Conservation (phyloP, 2,888 invertebrate species). For the Orchesella flavescens region DNA sequence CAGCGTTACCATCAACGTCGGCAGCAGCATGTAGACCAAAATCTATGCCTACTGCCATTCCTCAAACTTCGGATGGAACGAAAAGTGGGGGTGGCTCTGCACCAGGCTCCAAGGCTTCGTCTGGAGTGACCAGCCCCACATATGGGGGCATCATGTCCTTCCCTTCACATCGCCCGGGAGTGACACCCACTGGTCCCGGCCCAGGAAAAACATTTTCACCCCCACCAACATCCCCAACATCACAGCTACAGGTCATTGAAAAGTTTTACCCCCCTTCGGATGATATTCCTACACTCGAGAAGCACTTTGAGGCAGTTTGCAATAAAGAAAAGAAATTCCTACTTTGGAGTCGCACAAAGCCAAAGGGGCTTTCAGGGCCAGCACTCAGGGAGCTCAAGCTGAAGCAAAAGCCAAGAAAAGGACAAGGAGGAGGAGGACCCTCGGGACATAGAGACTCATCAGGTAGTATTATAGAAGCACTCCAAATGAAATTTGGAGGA, state of each 20-base stretch:
- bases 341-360: constrained; percentile 79
- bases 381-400: constrained; percentile 66
- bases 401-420: constrained; percentile 45
- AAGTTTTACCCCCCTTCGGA: constrained; percentile 75
- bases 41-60: constrained; percentile 42
- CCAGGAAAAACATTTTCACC: constrained; percentile 42
- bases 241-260: constrained; percentile 27
- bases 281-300: constrained; percentile 86
- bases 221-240: background rate
- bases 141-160: constrained; percentile 57
- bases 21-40: constrained; percentile 36
- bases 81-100: constrained; percentile 50
- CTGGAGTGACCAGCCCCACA: constrained; percentile 55
- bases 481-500: constrained; percentile 39
- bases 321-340: constrained; percentile 85
- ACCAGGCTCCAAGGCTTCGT: constrained; percentile 54
- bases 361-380: constrained; percentile 67
- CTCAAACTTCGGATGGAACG: background rate
- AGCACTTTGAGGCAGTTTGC: constrained; percentile 88
- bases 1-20: background rate
- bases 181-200: constrained; percentile 62
- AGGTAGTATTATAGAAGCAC: constrained; percentile 52
- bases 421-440: background rate
- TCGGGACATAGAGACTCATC: constrained; percentile 45
- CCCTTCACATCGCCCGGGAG: constrained; percentile 60